Conservation (phyloP, 2,888 invertebrate genomes). For the Parnassius orleans region DNA sequence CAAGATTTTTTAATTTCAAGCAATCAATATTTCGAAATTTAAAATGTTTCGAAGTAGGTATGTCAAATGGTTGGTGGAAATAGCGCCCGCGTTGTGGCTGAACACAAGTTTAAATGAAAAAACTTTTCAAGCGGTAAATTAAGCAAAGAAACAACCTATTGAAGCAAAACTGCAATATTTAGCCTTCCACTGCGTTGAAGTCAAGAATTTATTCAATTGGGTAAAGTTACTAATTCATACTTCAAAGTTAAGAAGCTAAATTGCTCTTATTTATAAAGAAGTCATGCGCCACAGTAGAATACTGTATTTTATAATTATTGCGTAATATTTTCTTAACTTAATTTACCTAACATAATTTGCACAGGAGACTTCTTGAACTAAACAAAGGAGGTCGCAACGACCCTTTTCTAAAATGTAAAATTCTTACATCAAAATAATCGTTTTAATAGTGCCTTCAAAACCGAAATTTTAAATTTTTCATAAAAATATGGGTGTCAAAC, state of each 20-base stretch:
- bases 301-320: no score
- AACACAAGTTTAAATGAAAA: conserved; percentile 23
- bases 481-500: no score
- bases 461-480: no score
- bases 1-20: background rate
- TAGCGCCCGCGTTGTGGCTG: background rate
- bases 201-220: conserved; percentile 12
- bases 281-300: no score
- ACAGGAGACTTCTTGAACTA: no score
- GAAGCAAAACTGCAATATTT: conserved; percentile 19
- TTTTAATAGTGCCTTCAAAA: no score
- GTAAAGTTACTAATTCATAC: background rate
- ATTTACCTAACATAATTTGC: no score
- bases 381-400: no score
- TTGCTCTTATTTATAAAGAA: background rate
- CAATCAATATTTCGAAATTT: background rate
- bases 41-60: conserved; percentile 7
- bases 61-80: conserved; percentile 5
- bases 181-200: conserved; percentile 8
- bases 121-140: conserved; percentile 21
- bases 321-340: no score
- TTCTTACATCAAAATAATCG: no score
- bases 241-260: conserved; percentile 3
- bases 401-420: no score
- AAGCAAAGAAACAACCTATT: conserved; percentile 18